Conservation (phyloP, 2,113 vertebrate genomes). For the Stigmatopora nigra region DNA sequence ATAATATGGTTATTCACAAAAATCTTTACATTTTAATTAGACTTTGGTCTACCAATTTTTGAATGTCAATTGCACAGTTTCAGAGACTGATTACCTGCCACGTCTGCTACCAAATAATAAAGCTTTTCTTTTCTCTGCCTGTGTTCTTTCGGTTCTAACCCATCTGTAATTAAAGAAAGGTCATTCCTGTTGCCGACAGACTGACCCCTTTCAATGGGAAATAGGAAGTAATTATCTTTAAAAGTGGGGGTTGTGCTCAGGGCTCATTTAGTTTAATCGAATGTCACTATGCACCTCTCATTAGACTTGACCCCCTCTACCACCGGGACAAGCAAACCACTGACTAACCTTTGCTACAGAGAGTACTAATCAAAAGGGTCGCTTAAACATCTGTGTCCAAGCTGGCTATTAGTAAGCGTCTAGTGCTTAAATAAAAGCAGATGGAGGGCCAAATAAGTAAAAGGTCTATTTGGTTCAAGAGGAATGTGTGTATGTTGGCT, state of each 20-base stretch:
- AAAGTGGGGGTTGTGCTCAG: slow-evolving; percentile 75
- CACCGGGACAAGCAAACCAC: slow-evolving; percentile 55
- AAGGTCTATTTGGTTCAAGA: slow-evolving; percentile 4
- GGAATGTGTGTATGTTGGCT: slow-evolving; percentile 10
- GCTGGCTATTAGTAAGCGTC: slow-evolving; percentile 29
- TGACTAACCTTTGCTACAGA: slow-evolving; percentile 52
- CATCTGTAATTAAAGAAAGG: slow-evolving; percentile 64
- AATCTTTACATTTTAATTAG: neutral
- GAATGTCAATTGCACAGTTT: slow-evolving; percentile 32
- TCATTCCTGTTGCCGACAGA: slow-evolving; percentile 44
- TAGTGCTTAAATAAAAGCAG: slow-evolving; percentile 35
- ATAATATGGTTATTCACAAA: neutral
- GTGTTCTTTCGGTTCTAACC: slow-evolving; percentile 35
- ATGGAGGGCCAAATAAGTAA: slow-evolving; percentile 21
- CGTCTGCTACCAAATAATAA: slow-evolving; percentile 53
- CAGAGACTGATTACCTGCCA: slow-evolving; percentile 65
- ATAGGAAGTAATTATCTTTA: slow-evolving; percentile 79
- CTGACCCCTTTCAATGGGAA: slow-evolving; percentile 21
- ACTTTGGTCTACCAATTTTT: slow-evolving; percentile 33
- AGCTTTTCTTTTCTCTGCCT: slow-evolving; percentile 41
- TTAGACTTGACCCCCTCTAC: slow-evolving; percentile 62
- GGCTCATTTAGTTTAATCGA: slow-evolving; percentile 78
- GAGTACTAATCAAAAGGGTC: slow-evolving; percentile 60
- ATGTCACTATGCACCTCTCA: slow-evolving; percentile 77
- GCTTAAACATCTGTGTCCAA: slow-evolving; percentile 32